These are phyloP conservation scores for Sinonovacula constricta DNA, from an alignment of 1,140 invertebrate species.

Conservation along the genomic window DNA sequence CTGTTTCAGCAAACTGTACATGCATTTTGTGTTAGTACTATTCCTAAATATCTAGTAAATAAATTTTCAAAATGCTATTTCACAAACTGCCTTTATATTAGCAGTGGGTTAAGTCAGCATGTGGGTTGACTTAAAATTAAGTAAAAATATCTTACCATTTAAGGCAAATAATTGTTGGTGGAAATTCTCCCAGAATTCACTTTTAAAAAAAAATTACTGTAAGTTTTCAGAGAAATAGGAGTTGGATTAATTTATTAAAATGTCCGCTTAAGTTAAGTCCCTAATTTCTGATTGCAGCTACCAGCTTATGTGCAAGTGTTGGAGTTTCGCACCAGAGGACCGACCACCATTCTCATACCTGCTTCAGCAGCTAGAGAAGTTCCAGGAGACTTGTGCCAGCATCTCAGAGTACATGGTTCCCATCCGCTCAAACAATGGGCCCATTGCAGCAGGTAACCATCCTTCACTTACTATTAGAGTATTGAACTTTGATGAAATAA, in stretches of 20 bases:
- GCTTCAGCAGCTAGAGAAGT: slow-evolving; percentile 65
- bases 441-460: slow-evolving; percentile 49
- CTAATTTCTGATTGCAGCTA: no score
- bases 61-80: neutral
- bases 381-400: slow-evolving; percentile 66
- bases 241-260: no score
- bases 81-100: neutral
- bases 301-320: slow-evolving; percentile 70
- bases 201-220: no score
- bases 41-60: neutral
- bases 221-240: no score
- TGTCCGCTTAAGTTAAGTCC: no score
- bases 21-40: neutral
- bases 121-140: no score
- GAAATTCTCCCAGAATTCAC: no score
- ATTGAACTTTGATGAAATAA: no score
- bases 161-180: no score
- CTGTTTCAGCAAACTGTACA: neutral
- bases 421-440: slow-evolving; percentile 49
- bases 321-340: slow-evolving; percentile 68
- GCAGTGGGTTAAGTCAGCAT: no score
- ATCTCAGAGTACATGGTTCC: slow-evolving; percentile 64
- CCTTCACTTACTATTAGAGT: no score
- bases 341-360: slow-evolving; percentile 68
- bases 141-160: no score